A percentile compares a stretch with the other conserved stretches of the same genome.
Evolutionary conservation across 2,888 invertebrate genomes (phyloP).

Genomic region (Crematogaster levior): DNA sequence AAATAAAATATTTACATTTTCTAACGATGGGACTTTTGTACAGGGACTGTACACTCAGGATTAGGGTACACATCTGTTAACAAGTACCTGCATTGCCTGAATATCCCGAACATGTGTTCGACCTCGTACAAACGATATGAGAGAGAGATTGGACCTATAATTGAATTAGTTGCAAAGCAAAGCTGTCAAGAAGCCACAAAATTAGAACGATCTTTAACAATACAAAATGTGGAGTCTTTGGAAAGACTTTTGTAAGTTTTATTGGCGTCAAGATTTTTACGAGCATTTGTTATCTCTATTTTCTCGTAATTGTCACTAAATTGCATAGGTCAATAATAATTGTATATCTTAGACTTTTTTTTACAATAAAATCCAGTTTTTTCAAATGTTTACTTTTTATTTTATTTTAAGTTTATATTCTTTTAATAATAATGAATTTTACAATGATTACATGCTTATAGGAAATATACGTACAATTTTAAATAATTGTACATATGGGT

Average conservation of each 20-base stretch:
- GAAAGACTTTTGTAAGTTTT: not conserved
- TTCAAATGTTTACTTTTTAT: not conserved
- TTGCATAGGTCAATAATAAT: not conserved
- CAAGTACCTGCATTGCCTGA: too few relatives aligned
- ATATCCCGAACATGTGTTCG: too few relatives aligned
- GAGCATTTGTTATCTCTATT: not conserved
- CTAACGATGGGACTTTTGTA: not conserved
- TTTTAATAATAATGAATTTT: not conserved
- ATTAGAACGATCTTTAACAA: conserved; percentile 16
- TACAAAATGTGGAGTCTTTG: not conserved
- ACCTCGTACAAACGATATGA: too few relatives aligned
- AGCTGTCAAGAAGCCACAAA: conserved; percentile 24
- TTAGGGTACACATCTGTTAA: not conserved
- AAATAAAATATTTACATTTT: conserved; percentile 5
- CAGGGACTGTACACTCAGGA: not conserved
- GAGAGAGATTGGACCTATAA: too few relatives aligned
- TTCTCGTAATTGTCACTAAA: not conserved
- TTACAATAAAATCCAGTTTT: not conserved
- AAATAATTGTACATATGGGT: conserved; percentile 21
- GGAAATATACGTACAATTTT: not conserved
- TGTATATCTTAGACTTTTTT: not conserved
- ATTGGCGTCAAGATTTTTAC: not conserved
- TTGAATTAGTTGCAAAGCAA: conserved; percentile 6
- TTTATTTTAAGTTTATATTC: not conserved
- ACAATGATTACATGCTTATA: not conserved